Evolutionary conservation across 2,888 invertebrate genomes (phyloP), one percentile per base, ranked within the genome.

Genomic region (Sphaeridia pumilis): DNA sequence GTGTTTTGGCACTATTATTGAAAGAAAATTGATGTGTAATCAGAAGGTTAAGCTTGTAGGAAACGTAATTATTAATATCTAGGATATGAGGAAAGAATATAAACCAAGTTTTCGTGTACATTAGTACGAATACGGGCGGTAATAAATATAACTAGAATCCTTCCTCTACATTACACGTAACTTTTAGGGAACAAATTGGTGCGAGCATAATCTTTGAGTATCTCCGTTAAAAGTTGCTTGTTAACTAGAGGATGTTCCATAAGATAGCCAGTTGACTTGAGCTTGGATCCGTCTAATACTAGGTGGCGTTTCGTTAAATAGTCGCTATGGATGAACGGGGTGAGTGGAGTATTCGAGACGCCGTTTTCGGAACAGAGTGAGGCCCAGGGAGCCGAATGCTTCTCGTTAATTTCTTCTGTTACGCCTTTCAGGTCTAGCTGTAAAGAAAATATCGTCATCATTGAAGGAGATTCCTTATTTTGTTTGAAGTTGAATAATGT

Each of bases 331-430:
- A 92, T 82, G 68, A 84, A 87, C 0, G 93, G 92, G 56, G 87
- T 87, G 1, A 93, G 75, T 1, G 92, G 92, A 21, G 90, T 86
- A 73, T 89, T 90, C 58, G 76, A 73, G 26, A 92, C 79, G 42
- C 76, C 75, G 70, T 86, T 82, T 58, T 74, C 73, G 58, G 81
- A 77, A 69, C 92, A 92, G 26, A 86, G 79, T 67, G 84, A 84
- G 0, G 89, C 89, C 93, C 93, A 93, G 20, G 90, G 89, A 1
- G 79, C 80, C 73, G 92, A 78, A 70, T 93, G 93, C 69, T 90
- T 90, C 71, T 93, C 92, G 70, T 93, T 93, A 1, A 88, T 87
- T 67, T 92, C 89, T 65, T 89, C 88, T 0, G 87, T 84, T 4
- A 87, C 82, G 7, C 79, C 78, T 1, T 77, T 77, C 72, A 88